These are phyloP conservation scores for Sarcophaga peregrina DNA, from an alignment of 1,140 invertebrate genomes.

Conservation along the genomic window DNA sequence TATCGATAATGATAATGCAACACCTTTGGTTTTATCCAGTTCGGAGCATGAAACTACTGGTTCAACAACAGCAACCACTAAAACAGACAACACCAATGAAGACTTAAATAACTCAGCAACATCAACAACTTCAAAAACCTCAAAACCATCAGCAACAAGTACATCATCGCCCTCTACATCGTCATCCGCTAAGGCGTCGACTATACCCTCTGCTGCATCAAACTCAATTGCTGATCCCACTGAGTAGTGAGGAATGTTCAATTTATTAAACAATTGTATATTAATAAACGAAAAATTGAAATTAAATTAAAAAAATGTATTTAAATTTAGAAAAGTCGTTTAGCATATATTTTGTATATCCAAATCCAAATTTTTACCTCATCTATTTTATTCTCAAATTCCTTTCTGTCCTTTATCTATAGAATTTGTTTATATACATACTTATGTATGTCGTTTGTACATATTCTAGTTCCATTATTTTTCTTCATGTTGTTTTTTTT, in stretches of 20 bases:
- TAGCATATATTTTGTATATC: background rate
- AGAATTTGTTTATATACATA: background rate
- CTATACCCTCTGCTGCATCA: slow-evolving; percentile 23
- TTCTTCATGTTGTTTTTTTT: background rate
- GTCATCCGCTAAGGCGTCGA: slow-evolving; percentile 25
- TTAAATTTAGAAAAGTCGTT: background rate
- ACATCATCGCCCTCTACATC: background rate
- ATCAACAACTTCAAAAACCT: slow-evolving; percentile 32
- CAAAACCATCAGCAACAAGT: slow-evolving; percentile 25
- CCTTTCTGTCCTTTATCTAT: background rate
- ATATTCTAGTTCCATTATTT: background rate
- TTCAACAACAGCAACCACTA: background rate
- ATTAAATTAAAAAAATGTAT: background rate
- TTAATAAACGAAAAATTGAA: background rate
- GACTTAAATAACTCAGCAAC: slow-evolving; percentile 21
- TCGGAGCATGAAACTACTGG: background rate
- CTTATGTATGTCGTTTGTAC: slow-evolving; percentile 15
- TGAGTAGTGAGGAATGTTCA: slow-evolving; percentile 53
- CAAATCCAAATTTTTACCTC: background rate
- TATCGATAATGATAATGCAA: background rate
- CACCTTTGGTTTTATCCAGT: background rate
- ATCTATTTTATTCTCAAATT: background rate
- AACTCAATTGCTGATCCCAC: slow-evolving; percentile 56
- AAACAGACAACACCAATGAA: background rate
- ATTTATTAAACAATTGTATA: slow-evolving; percentile 2